Conservation (phyloP, 2,888 invertebrate genomes). For the Leptothorax acervorum region DNA sequence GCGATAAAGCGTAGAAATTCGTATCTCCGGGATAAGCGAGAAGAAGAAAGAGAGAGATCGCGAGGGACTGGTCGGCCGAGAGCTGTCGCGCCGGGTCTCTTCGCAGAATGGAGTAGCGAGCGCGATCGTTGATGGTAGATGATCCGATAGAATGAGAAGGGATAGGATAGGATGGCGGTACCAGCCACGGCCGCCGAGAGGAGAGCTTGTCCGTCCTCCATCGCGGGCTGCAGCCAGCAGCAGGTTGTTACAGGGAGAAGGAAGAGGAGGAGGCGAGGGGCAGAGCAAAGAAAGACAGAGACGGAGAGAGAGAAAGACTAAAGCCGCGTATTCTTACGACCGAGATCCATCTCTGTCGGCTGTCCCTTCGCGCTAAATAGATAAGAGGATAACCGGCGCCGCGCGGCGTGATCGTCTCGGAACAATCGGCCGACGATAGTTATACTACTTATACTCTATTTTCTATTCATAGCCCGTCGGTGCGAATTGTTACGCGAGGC, state of each 20-base stretch:
- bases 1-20: slow-evolving; percentile 20
- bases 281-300: not conserved
- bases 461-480: slow-evolving; percentile 47
- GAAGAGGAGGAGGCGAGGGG: slow-evolving; percentile 3
- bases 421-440: slow-evolving; percentile 44
- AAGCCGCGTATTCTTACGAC: slow-evolving; percentile 52
- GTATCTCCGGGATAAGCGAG: slow-evolving; percentile 7
- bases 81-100: slow-evolving; percentile 45
- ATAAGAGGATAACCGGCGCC: slow-evolving; percentile 53
- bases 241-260: slow-evolving; percentile 52
- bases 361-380: slow-evolving; percentile 44
- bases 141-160: slow-evolving; percentile 77
- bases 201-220: slow-evolving; percentile 65
- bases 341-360: slow-evolving; percentile 52
- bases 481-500: slow-evolving; percentile 43
- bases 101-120: slow-evolving; percentile 55
- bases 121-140: slow-evolving; percentile 65
- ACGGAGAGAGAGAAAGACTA: not conserved
- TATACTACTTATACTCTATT: slow-evolving; percentile 48
- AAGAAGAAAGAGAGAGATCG: slow-evolving; percentile 5
- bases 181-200: slow-evolving; percentile 80
- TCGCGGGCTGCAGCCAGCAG: slow-evolving; percentile 55
- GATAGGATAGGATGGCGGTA: slow-evolving; percentile 84
- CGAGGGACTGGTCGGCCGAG: slow-evolving; percentile 37
- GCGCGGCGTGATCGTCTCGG: slow-evolving; percentile 37